Base-by-base conservation (phyloP, 1,140 invertebrate genomes). In the Drosophila nigrodunni region DNA sequence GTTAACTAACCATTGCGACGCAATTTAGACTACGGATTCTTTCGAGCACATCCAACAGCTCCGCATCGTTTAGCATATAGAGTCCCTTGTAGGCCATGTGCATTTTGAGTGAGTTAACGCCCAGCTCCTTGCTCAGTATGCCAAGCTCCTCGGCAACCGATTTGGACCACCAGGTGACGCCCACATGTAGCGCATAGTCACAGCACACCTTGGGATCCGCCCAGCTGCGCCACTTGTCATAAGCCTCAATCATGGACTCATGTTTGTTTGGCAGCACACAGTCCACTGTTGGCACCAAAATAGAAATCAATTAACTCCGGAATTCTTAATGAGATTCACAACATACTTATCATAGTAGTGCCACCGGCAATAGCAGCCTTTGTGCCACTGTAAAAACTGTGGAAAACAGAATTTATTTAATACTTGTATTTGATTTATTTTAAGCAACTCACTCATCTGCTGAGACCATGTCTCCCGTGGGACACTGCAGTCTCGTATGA, bases 161-260 rank as follows among this genome's bases (percentile, higher is more conserved):
- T 15, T 94, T 94, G 39, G 95, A 96, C 98, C 98, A 99, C 94
- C 95, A 97, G 11, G 97, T 97, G 61, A 99, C 95, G 30, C 95
- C 97, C 0, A 99, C 95, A 93, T 99, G 99, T 8, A 99, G 94
- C 2, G 93, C 95, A 93, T 99, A 99, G 94, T 99, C 99, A 93
- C 99, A 99, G 92, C 98, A 99, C 0, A 99, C 98, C 94, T 99
- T 99, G 50, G 95, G 95, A 92, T 99, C 98, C 18, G 99, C 99
- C 93, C 95, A 97, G 55, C 95, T 93, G 61, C 98, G 94, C 95
- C 97, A 99, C 91, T 97, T 96, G 61, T 98, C 95, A 92, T 98
- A 99, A 1, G 97, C 97, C 74, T 99, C 97, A 0, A 99, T 78
- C 10, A 99, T 93, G 2, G 97, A 97, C 87, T 98, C 96, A 7